phyloP scores from a whole-genome alignment of 2,797 vertebrate genomes.

The Typhlichthys subterraneus region DNA sequence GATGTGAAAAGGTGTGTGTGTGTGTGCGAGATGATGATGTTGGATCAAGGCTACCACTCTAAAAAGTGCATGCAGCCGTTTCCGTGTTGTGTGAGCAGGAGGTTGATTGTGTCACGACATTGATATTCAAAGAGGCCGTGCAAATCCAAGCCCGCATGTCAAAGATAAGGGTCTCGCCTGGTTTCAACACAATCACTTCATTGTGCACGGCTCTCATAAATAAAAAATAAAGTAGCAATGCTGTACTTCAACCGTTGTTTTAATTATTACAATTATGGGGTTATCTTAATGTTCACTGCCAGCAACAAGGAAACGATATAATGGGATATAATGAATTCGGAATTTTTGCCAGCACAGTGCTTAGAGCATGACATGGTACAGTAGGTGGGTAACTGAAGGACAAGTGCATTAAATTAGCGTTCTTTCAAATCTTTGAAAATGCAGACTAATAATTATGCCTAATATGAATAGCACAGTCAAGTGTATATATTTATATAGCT shows the following conservation, averaged over 20 bases:
- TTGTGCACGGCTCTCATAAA: constrained; percentile 48
- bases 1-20: constrained; percentile 42
- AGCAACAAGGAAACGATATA: constrained; percentile 38
- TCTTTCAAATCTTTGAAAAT: constrained; percentile 5
- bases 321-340: constrained; percentile 24
- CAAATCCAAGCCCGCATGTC: constrained; percentile 76
- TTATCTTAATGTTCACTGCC: constrained; percentile 71
- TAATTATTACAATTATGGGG: constrained; percentile 75
- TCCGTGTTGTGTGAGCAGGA: not conserved
- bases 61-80: too few relatives aligned
- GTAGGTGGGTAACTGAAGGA: constrained; percentile 58
- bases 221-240: constrained; percentile 76
- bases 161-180: constrained; percentile 76
- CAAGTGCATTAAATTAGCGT: constrained; percentile 42
- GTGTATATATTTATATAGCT: too few relatives aligned
- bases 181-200: constrained; percentile 77
- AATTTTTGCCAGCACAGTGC: constrained; percentile 66
- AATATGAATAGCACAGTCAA: too few relatives aligned
- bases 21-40: not conserved
- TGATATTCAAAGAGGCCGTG: constrained; percentile 77
- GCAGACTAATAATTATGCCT: too few relatives aligned
- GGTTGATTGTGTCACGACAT: constrained; percentile 53
- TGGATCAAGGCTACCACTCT: too few relatives aligned
- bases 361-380: constrained; percentile 54
- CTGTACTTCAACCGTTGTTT: constrained; percentile 74